phyloP scores from a whole-genome alignment of 2,888 invertebrate species.

The Hylaea fasciaria region DNA sequence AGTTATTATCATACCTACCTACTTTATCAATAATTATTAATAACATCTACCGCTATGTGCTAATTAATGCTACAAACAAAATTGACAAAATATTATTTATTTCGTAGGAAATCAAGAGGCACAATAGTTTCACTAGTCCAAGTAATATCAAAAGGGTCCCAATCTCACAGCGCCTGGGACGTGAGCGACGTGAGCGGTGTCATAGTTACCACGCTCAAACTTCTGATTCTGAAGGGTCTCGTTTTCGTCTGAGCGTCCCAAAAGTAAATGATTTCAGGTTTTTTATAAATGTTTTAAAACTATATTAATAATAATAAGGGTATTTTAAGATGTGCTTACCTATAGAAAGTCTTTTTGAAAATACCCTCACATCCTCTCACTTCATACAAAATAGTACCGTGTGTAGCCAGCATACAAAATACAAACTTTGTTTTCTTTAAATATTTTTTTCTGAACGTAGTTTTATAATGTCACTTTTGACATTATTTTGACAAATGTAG shows the following conservation, averaged over 20 bases:
- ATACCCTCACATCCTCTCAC: too few species aligned
- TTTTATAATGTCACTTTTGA: conserved; percentile 40
- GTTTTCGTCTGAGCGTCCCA: conserved; percentile 50
- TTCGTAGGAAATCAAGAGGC: conserved; percentile 66
- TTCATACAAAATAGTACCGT: neutral
- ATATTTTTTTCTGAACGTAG: conserved; percentile 47
- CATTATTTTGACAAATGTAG: conserved; percentile 48
- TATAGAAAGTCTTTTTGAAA: neutral
- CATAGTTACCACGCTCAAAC: conserved; percentile 69
- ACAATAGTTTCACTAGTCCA: conserved; percentile 71
- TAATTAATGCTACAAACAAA: too few species aligned
- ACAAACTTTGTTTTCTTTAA: neutral
- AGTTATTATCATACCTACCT: neutral
- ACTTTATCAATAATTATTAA: neutral
- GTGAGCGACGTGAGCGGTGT: conserved; percentile 77
- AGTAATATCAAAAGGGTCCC: conserved; percentile 56
- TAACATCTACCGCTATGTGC: too few species aligned
- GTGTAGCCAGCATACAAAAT: neutral
- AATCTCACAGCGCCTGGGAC: conserved; percentile 62
- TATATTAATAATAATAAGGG: too few species aligned
- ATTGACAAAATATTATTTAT: neutral
- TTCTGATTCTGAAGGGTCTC: conserved; percentile 49
- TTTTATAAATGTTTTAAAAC: too few species aligned
- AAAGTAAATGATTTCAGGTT: conserved; percentile 55
- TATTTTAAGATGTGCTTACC: too few species aligned